Percentiles rank a stretch among this genome's conserved stretches.
Conservation (phyloP, 2,888 invertebrate genomes). For the Megastigmus dorsalis region DNA sequence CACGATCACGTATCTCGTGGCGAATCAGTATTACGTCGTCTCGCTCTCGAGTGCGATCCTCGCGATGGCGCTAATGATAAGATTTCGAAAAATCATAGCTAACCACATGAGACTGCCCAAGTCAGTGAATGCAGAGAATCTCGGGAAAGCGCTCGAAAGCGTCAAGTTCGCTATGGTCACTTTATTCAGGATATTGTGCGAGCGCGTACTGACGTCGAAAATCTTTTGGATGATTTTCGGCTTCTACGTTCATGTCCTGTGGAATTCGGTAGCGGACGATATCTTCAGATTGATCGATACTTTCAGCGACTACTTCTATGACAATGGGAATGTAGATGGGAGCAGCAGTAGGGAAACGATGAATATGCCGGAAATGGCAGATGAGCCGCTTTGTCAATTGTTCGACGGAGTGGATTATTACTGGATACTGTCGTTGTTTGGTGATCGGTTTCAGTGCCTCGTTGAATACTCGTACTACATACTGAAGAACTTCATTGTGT, state of each 20-base stretch:
- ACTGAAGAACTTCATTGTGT: constrained; percentile 11
- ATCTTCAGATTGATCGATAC: not conserved
- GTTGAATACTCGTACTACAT: not conserved
- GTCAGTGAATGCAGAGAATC: not conserved
- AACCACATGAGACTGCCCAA: not conserved
- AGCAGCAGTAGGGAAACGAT: no score
- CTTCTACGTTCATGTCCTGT: constrained; percentile 4
- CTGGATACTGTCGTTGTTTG: constrained; percentile 5
- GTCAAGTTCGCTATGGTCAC: not conserved
- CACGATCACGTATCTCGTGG: not conserved
- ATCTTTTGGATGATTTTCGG: constrained; percentile 42
- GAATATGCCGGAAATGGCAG: not conserved
- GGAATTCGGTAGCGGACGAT: not conserved
- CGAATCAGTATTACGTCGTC: not conserved
- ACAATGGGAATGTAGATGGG: not conserved
- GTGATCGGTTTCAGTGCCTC: not conserved
- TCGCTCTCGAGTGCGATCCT: not conserved
- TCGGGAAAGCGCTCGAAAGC: not conserved
- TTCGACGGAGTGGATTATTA: not conserved
- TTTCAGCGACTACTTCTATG: not conserved
- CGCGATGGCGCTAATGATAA: not conserved
- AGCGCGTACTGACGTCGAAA: constrained; percentile 8
- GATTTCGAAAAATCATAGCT: not conserved
- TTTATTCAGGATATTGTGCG: not conserved
- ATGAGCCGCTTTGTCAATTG: no score